Base-by-base conservation (phyloP, 2,888 invertebrate species). In the Hyposoter dolosus region DNA sequence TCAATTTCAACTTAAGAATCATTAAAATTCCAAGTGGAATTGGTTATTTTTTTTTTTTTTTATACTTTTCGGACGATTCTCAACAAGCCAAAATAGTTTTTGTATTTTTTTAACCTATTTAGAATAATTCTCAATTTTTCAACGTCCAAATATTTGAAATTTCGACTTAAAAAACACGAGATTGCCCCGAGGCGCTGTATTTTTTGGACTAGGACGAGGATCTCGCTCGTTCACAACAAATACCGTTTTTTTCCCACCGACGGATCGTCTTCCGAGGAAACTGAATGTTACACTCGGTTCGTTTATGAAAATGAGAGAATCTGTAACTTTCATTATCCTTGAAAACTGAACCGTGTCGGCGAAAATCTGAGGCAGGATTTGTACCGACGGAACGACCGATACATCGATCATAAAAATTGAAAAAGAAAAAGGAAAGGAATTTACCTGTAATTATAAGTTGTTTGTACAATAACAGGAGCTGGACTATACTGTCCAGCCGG, bases 381-480 rank as follows among this genome's bases (percentile, higher is more conserved):
- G 4, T 35, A 35, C 32, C 4, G 32, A 4, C 3, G 4, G 32
- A 4, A 32, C 35, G 35, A 35, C 35, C 35, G 35, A 6, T 35
- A 35, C 35, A 35, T 35, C 9, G 40, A 40, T 7, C 40, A 40
- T 40, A 40, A 40, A 3, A 4, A 12, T 56, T 56, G 0, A 60
- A 60, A 10, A 45, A 23, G n/a, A 68, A 66, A 6, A 56, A n/a
- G 47, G 23, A 53, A 45, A 66, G 35, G 35, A 35, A 68, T 19
- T 90, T 92, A 95, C 95, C 95, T 95, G 92, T 95, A 95, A 90
- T 95, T 95, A 91, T 95, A 95, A 91, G 95, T 95, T 89, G 95
- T 95, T 94, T 96, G 96, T 91, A 96, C 95, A 92, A 96, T 96
- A 90, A 96, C 96, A 89, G 96, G 95, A 91, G 96, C 95, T 84